Percentiles rank a stretch among this genome's conserved stretches.
Conservation (phyloP, 2,797 vertebrate genomes). For the Ctenopoma kingsleyae region DNA sequence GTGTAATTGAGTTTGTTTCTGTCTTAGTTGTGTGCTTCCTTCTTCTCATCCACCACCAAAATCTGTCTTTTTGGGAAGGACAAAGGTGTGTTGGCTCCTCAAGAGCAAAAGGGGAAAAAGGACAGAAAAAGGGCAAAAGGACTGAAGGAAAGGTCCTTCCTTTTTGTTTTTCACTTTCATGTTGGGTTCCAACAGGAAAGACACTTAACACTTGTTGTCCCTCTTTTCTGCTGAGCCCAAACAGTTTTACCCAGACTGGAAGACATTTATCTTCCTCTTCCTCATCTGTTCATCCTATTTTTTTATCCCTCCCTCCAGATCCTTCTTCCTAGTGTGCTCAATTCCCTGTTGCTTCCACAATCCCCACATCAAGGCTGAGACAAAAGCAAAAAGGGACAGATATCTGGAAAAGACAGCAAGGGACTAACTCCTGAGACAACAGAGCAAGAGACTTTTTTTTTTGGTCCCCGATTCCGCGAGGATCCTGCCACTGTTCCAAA, state of each 20-base stretch:
- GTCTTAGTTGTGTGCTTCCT: conserved; percentile 8
- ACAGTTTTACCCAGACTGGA: not conserved
- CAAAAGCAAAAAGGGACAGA: conserved; percentile 33
- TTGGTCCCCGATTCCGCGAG: conserved; percentile 14
- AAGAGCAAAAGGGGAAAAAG: not conserved
- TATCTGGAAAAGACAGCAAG: conserved; percentile 3
- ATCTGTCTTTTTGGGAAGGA: conserved; percentile 12
- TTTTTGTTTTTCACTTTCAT: not conserved
- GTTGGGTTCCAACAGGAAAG: not conserved
- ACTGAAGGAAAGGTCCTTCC: no score
- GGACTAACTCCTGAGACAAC: conserved; percentile 36
- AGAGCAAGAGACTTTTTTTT: conserved; percentile 37
- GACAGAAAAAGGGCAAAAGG: no score
- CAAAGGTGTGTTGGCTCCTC: not conserved
- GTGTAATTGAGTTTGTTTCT: conserved; percentile 61
- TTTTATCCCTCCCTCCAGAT: conserved; percentile 9
- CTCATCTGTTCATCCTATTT: not conserved
- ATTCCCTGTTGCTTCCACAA: conserved; percentile 13
- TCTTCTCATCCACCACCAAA: conserved; percentile 15
- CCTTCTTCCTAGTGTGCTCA: conserved; percentile 2
- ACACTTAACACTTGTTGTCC: conserved; percentile 5
- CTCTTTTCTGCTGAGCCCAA: not conserved
- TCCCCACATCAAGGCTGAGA: conserved; percentile 40
- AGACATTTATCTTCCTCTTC: conserved; percentile 1
- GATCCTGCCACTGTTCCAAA: conserved; percentile 20